phyloP scores from a whole-genome alignment of 2,113 vertebrate genomes.

The Herpailurus yagouaroundi region DNA sequence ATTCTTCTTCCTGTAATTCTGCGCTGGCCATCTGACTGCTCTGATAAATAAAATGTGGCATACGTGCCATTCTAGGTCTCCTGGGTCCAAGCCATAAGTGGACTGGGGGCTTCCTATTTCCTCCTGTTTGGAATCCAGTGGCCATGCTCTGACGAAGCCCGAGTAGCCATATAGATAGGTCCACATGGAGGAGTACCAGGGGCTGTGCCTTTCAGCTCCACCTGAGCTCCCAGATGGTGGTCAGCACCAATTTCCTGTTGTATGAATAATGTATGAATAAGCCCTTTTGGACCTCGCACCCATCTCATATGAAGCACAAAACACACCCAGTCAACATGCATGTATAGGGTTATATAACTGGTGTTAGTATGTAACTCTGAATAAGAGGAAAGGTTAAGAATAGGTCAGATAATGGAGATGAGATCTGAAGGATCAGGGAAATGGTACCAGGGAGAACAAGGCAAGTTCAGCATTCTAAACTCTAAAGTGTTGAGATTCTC shows the following conservation, averaged over 20 bases:
- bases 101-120: not conserved
- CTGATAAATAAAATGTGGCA: not conserved
- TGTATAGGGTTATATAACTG: no score
- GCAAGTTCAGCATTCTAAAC: not conserved
- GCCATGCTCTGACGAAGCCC: not conserved
- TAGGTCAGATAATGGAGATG: not conserved
- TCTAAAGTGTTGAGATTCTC: not conserved
- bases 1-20: not conserved
- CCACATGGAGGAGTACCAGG: not conserved
- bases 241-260: not conserved
- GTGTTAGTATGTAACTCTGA: not conserved
- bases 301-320: not conserved
- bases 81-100: not conserved
- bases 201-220: not conserved
- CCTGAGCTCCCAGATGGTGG: not conserved
- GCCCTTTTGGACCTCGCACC: not conserved
- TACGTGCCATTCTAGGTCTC: not conserved
- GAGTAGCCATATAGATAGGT: rapidly evolving
- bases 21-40: not conserved
- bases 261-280: not conserved
- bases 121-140: not conserved
- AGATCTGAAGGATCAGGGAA: not conserved
- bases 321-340: no score
- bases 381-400: not conserved
- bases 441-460: not conserved